Evolutionary conservation across 1,140 invertebrate species (phyloP), one percentile per base, ranked within the genome.

Genomic region (Drosophila baimaii): DNA sequence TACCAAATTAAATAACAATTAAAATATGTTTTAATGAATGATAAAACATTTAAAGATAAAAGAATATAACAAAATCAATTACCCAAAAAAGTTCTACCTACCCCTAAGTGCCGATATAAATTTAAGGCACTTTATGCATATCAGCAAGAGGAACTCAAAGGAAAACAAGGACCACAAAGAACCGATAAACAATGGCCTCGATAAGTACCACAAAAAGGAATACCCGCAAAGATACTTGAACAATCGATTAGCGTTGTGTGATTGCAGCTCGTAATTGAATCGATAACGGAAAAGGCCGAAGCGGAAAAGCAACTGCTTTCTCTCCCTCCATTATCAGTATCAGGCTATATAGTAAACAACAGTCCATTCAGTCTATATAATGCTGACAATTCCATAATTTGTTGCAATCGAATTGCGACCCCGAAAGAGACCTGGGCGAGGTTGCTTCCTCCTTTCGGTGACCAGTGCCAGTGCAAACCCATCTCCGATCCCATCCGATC

Each of bases 261-360:
- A 68, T 44, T 43, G 12, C 31, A 25, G 15, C 51, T 25, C 17
- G 21, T 46, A 65, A 65, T 59, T 61, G 56, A 65, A 76, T 58
- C 63, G 46, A 39, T 37, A 76, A 62, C 17, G 51, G 43, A 23
- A 74, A 68, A 29, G 47, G 47, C 37, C 43, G 63, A 77, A 19
- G 66, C 77, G 81, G 76, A 83, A 83, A 77, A 77, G 47, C 76
- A 37, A 23, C 62, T 15, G 17, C 29, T 23, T n/a, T n/a, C n/a
- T n/a, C n/a, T n/a, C n/a, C n/a, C 31, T 75, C 27, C 58, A 73
- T 81, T 85, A 74, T 65, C 77, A 85, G 68, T 54, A 59, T 56
- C 37, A 54, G 46, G 47, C 31, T 31, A 35, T 39, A 49, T 29
- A 49, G 69, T 58, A 72, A 72, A 58, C 65, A 70, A 33, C 43